Conservation (phyloP, 2,113 vertebrate genomes). For the Phyllopteryx taeniolatus region DNA sequence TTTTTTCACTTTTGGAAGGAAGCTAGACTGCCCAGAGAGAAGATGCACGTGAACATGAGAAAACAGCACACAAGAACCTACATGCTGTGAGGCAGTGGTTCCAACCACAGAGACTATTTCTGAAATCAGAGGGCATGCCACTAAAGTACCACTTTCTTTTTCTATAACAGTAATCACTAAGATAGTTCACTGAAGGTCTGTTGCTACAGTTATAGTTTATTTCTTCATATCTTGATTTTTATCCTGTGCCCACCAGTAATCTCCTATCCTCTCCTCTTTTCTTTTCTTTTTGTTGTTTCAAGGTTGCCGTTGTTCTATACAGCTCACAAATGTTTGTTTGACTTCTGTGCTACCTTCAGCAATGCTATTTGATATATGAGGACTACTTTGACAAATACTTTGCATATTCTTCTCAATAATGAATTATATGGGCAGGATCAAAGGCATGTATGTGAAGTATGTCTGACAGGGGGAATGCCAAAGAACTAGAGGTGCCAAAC, state of each 20-base stretch:
- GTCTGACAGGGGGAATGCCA: constrained; percentile 48
- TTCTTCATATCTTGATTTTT: constrained; percentile 20
- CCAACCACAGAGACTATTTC: neutral
- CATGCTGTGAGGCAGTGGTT: neutral
- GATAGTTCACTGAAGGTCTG: neutral
- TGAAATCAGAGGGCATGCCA: neutral
- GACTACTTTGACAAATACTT: constrained; percentile 63
- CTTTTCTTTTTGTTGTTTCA: neutral
- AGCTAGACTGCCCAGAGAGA: neutral
- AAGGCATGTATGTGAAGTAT: constrained; percentile 58
- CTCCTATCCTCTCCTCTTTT: neutral
- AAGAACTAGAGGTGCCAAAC: constrained; percentile 32
- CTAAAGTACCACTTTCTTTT: neutral
- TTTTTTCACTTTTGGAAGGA: neutral
- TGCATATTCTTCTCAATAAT: constrained; percentile 72
- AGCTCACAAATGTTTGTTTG: constrained; percentile 20
- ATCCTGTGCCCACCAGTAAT: constrained; percentile 9
- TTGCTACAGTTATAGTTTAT: constrained; percentile 5
- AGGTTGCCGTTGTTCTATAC: constrained; percentile 12
- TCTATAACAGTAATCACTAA: neutral
- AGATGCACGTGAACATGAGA: neutral
- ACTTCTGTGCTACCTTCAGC: constrained; percentile 42
- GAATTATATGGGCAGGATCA: constrained; percentile 64
- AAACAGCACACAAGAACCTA: neutral
- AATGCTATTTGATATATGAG: constrained; percentile 36